phyloP scores from a whole-genome alignment of 1,140 invertebrate genomes.

The Drosophila santomea region DNA sequence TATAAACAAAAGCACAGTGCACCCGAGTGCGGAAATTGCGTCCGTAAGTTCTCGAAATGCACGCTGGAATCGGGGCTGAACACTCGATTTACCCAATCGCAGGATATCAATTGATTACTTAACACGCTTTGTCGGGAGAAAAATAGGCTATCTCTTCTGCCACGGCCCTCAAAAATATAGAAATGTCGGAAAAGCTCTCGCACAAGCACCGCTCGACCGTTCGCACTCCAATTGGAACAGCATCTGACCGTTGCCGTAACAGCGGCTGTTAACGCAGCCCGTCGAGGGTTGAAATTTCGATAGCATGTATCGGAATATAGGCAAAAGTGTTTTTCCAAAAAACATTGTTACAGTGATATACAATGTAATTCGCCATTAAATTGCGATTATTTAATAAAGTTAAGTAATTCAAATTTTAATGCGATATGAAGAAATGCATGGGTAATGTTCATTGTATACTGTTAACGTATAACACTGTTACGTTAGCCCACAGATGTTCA shows the following conservation, averaged over 20 bases:
- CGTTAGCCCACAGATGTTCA: not conserved
- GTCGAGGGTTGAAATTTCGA: constrained; percentile 4
- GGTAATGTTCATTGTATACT: not conserved
- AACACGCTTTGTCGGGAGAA: constrained; percentile 32
- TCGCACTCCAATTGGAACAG: constrained; percentile 28
- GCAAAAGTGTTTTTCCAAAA: no score
- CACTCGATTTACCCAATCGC: constrained; percentile 1
- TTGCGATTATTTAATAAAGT: not conserved
- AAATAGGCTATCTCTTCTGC: constrained; percentile 11
- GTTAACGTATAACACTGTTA: not conserved
- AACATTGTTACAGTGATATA: not conserved
- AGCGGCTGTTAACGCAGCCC: not conserved
- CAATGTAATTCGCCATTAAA: not conserved
- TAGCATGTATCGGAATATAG: not conserved
- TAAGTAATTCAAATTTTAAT: not conserved
- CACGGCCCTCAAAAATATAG: constrained; percentile 12
- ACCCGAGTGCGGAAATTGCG: constrained; percentile 7
- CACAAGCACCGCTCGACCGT: constrained; percentile 15
- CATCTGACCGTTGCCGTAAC: constrained; percentile 18
- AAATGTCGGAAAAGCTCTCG: constrained; percentile 3
- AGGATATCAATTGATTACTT: constrained; percentile 44
- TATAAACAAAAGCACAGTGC: constrained; percentile 56
- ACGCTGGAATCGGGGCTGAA: not conserved
- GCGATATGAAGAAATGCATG: not conserved
- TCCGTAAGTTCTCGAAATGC: not conserved